Base-by-base conservation (phyloP, 2,797 vertebrate species). In the Apodemus agrarius region DNA sequence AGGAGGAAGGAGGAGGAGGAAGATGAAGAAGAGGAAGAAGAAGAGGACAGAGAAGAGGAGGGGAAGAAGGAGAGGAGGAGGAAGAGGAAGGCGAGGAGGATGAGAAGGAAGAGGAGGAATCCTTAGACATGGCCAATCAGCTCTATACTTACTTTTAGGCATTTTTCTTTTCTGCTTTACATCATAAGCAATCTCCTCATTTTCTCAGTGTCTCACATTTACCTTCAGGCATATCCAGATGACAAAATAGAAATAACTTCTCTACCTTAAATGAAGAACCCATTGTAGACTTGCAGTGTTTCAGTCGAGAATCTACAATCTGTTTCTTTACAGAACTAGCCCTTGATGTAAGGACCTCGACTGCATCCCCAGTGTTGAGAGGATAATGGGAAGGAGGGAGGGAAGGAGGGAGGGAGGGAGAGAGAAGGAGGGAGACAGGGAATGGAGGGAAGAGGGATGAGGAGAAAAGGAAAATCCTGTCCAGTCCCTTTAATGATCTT, bases 131-230 rank as follows among this genome's bases (percentile, higher is more conserved):
- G 12, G 34, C 19, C 26, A 95, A 69, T n/a, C 40, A 91, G 40
- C 40, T 75, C 88, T 78, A 22, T 78, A 19, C 16, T 90, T 94
- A 3, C 9, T 69, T 69, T 52, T 49, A 46, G 34, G 29, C n/a
- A 46, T 78, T 24, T 79, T 81, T n/a, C n/a, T 90, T 69, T 72
- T 29, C n/a, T 93, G 46, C 72, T 89, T 89, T 85, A 59, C 57
- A 40, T 40, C n/a, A 40, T 40, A 82, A 29, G 7, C 21, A 13
- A 61, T 24, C 34, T 40, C 37, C 19, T 86, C 67, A 86, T 67
- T 80, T 6, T 46, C 37, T 91, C 79, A 65, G n/a, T 26, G 40
- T 90, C 24, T 89, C 40, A 75, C 6, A 43, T 19, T 43, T 88
- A 40, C 65, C 78, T 90, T 74, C 13, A 83, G 34, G 19, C 26